Conservation (phyloP, 1,140 invertebrate species). For the Drosophila kanapiae region DNA sequence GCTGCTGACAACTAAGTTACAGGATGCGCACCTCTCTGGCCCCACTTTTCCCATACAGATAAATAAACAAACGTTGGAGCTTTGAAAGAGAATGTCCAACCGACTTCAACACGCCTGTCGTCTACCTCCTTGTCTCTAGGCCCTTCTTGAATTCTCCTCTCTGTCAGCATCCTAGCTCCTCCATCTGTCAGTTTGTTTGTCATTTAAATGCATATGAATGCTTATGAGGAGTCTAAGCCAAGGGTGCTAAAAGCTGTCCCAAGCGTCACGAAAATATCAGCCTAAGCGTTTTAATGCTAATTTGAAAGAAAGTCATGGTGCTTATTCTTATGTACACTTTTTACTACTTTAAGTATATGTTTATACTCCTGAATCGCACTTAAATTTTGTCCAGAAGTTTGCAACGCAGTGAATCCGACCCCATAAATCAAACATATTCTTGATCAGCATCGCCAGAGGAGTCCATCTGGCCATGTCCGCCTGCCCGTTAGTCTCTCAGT, state of each 20-base stretch:
- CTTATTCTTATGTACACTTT: too few species aligned
- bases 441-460: too few species aligned
- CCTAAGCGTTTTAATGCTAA: neutral
- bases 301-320: neutral
- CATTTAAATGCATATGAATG: constrained; percentile 47
- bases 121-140: constrained; percentile 26
- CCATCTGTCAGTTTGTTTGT: constrained; percentile 46
- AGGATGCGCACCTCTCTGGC: constrained; percentile 42
- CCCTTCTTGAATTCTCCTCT: constrained; percentile 9
- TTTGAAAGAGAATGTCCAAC: constrained; percentile 64
- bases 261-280: neutral
- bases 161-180: neutral
- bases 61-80: constrained; percentile 74
- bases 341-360: too few species aligned
- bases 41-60: constrained; percentile 33
- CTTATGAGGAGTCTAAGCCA: neutral
- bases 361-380: too few species aligned
- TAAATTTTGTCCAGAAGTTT: too few species aligned
- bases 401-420: too few species aligned
- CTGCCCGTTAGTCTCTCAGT: too few species aligned
- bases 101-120: constrained; percentile 70
- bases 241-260: neutral
- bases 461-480: too few species aligned
- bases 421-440: too few species aligned
- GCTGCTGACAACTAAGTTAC: constrained; percentile 75